Evolutionary conservation across 1,140 invertebrate species (phyloP).

Genomic region (Drosophila paulistorum): DNA sequence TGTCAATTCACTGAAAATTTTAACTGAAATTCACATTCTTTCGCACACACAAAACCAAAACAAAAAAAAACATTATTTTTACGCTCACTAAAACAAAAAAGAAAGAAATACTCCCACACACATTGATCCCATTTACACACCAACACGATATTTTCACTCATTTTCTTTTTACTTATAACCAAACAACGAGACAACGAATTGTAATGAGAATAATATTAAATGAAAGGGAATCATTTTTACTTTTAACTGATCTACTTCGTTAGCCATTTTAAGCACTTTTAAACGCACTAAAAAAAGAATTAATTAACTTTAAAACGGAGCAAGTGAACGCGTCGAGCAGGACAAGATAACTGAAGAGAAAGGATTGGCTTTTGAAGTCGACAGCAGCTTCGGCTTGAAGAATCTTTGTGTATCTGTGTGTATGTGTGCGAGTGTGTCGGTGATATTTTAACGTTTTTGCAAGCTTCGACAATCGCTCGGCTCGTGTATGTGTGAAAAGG

Average conservation of each 20-base stretch:
- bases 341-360: not conserved
- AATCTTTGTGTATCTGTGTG: not conserved
- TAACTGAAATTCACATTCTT: too few relatives aligned
- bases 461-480: too few relatives aligned
- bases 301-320: not conserved
- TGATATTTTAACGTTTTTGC: too few relatives aligned
- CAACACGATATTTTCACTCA: not conserved
- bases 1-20: too few relatives aligned
- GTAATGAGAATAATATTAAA: not conserved
- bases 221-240: not conserved
- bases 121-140: too few relatives aligned
- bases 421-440: too few relatives aligned
- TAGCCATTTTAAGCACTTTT: not conserved
- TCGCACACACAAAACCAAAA: not conserved
- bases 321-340: not conserved
- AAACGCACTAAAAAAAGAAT: not conserved
- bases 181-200: not conserved
- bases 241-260: not conserved
- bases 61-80: not conserved
- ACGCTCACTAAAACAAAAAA: not conserved
- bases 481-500: too few relatives aligned
- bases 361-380: too few relatives aligned
- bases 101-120: not conserved
- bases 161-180: not conserved
- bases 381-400: not conserved